Evolutionary conservation across 2,113 vertebrate genomes (phyloP).

Genomic region (Upupa epops): DNA sequence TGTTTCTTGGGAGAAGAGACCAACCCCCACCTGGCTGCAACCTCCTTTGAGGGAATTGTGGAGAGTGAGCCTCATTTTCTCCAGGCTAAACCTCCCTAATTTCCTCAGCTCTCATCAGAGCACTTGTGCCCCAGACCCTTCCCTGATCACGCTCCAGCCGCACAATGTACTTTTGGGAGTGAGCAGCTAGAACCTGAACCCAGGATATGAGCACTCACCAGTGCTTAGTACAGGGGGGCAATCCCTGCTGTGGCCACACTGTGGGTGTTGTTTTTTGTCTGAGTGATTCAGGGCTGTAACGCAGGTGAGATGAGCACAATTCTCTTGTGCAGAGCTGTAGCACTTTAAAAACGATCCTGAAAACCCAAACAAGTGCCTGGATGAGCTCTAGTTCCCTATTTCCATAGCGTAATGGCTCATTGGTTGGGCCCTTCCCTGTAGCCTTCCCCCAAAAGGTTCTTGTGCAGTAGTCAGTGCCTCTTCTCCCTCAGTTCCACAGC

Average conservation of each 20-base stretch:
- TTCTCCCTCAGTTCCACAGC: background rate
- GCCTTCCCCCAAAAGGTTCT: background rate
- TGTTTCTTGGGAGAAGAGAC: background rate
- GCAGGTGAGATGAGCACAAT: rapidly evolving
- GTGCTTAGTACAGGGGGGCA: background rate
- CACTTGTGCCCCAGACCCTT: background rate
- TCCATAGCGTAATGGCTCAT: rapidly evolving
- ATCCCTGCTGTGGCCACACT: background rate
- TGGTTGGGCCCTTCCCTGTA: background rate
- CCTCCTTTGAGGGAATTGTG: background rate
- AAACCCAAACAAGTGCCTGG: background rate
- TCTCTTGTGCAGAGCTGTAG: background rate
- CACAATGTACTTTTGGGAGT: background rate
- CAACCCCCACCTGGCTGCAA: background rate
- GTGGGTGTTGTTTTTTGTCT: background rate
- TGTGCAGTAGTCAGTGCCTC: rapidly evolving
- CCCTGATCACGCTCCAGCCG: background rate
- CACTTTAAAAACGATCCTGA: background rate
- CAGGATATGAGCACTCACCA: background rate
- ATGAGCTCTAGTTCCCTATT: background rate
- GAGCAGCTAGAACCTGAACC: background rate
- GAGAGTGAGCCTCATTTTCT: background rate
- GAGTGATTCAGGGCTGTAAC: background rate
- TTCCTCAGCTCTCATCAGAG: background rate
- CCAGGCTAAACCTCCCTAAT: background rate